Base-by-base conservation (phyloP, 2,113 vertebrate genomes). In the Saguinus midas region DNA sequence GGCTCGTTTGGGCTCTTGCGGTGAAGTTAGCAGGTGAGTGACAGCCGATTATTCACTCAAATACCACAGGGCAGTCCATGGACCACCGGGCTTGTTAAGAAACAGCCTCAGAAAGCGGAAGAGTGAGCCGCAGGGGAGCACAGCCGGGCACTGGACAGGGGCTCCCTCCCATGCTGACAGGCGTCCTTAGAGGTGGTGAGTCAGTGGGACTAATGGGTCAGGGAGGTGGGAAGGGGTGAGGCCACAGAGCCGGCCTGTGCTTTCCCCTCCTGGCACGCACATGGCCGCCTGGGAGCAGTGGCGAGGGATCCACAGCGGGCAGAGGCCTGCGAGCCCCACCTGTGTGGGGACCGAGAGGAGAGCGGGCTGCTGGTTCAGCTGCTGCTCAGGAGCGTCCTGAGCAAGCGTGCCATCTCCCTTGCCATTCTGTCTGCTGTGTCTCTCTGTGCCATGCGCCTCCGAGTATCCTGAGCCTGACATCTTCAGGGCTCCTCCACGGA, bases 41-140 rank as follows among this genome's bases (percentile, higher is more conserved):
- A 25, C 18, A 20, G 45, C 16, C 18, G 32, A 16, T 5, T 72
- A 0, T 6, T 12, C n/a, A 18, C n/a, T 4, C 14, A 78, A 52
- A 27, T 23, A 14, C 1, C 4, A 3, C 0, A 10, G 2, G 14
- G 37, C 10, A 4, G 6, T 14, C 40, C 0, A 1, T 3, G 50
- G 18, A 4, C 27, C 20, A 1, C 18, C 0, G 18, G 12, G 48
- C 10, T 21, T 27, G 81, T 52, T 25, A 8, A 64, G 81, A 18
- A 43, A 52, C 79, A 1, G 21, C 20, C 9, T 20, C 4, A 32
- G 32, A 25, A 23, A 37, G 66, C 0, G 0, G 1, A 45, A 8
- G 23, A n/a, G 27, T 43, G 12, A 35, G 12, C 0, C 0, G 4
- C 8, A 8, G 0, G 0, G 21, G 27, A 45, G 29, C 21, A 17